Percentiles rank a stretch among this genome's conserved stretches.
These are phyloP conservation scores for Stichopus chloronotus DNA, from an alignment of 35 echinoderm and acorn worm genomes.

Conservation along the genomic window DNA sequence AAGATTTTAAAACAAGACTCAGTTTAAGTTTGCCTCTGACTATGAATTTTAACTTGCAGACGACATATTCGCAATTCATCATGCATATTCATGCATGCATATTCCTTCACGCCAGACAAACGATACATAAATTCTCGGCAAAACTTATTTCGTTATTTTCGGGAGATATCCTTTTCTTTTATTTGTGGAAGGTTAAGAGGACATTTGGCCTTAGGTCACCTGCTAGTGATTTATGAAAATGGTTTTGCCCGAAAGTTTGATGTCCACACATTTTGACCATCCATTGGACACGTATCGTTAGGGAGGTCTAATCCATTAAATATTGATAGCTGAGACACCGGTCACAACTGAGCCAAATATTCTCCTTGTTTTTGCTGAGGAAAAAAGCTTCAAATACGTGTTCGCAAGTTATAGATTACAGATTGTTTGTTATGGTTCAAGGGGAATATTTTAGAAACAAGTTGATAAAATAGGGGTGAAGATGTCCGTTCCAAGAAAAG, in stretches of 20 bases:
- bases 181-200: background rate
- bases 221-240: conserved; percentile 39
- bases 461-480: background rate
- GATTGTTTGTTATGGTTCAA: conserved; percentile 51
- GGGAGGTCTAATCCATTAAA: conserved; percentile 32
- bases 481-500: background rate
- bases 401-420: background rate
- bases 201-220: conserved; percentile 18
- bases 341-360: background rate
- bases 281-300: conserved; percentile 15
- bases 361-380: background rate
- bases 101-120: no score
- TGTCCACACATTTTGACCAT: conserved; percentile 13
- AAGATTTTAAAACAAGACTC: no score
- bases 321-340: background rate
- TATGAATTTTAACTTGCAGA: no score
- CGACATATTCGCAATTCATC: no score
- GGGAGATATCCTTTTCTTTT: no score
- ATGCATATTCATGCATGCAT: no score
- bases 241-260: conserved; percentile 5
- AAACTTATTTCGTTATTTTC: no score
- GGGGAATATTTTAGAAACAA: background rate
- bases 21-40: no score
- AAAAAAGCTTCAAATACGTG: background rate
- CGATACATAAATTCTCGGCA: no score